Evolutionary conservation across 2,888 invertebrate genomes (phyloP).

Genomic region (Timandra comae): DNA sequence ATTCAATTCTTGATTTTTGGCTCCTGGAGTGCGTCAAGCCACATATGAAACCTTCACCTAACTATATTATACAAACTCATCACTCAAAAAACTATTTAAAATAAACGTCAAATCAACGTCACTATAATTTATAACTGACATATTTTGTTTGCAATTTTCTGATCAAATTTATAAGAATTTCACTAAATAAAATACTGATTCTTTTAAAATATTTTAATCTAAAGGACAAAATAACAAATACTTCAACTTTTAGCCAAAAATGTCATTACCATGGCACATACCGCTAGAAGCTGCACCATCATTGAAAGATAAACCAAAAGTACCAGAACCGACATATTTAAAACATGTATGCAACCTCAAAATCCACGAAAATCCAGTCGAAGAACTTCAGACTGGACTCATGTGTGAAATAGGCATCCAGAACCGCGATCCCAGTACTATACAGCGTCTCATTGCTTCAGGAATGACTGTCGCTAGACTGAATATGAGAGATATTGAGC

Average conservation of each 20-base stretch:
- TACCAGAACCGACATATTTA: conserved; percentile 38
- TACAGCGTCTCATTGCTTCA: conserved; percentile 61
- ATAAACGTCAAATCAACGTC: too few relatives aligned
- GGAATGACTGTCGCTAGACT: conserved; percentile 69
- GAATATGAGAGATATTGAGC: conserved; percentile 40
- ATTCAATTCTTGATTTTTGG: too few relatives aligned
- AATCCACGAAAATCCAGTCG: conserved; percentile 52
- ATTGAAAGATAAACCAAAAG: conserved; percentile 26
- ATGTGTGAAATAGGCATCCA: conserved; percentile 64
- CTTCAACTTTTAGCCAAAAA: conserved; percentile 13
- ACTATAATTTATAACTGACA: too few relatives aligned
- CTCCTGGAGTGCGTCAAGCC: too few relatives aligned
- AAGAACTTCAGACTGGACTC: conserved; percentile 61
- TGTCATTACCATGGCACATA: conserved; percentile 67
- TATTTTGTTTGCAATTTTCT: too few relatives aligned
- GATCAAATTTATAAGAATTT: too few relatives aligned
- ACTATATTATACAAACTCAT: too few relatives aligned
- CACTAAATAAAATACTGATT: too few relatives aligned
- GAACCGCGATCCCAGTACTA: conserved; percentile 52
- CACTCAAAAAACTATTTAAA: too few relatives aligned
- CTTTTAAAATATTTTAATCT: too few relatives aligned
- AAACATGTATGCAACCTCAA: conserved; percentile 56
- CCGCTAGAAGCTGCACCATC: conserved; percentile 47
- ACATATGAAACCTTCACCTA: too few relatives aligned
- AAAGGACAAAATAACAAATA: too few relatives aligned